phyloP scores from a whole-genome alignment of 2,888 invertebrate species.

The Amphimallon solstitiale region DNA sequence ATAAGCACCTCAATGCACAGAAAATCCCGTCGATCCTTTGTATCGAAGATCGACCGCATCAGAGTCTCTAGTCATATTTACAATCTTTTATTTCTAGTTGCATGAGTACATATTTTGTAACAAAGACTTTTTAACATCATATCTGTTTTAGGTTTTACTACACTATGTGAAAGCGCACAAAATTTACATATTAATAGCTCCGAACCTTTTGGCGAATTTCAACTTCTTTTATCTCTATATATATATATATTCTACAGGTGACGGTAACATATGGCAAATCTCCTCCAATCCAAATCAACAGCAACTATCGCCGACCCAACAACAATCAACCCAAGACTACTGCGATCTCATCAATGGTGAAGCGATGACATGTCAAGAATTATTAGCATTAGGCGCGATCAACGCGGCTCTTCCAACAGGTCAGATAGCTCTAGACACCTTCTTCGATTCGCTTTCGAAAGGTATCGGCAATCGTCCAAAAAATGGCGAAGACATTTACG shows the following conservation, averaged over 20 bases:
- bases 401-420: constrained; percentile 92
- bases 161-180: too few species aligned
- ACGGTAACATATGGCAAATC: constrained; percentile 76
- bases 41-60: too few species aligned
- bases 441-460: constrained; percentile 70
- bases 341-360: constrained; percentile 71
- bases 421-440: constrained; percentile 83
- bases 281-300: constrained; percentile 54
- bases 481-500: constrained; percentile 54
- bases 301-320: constrained; percentile 48
- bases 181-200: too few species aligned
- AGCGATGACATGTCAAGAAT: constrained; percentile 87
- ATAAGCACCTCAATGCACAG: too few species aligned
- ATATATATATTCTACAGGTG: constrained; percentile 64
- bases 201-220: too few species aligned
- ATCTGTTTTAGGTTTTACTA: too few species aligned
- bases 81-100: too few species aligned
- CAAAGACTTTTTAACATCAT: too few species aligned
- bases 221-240: too few species aligned
- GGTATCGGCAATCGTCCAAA: constrained; percentile 53
- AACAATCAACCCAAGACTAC: constrained; percentile 65
- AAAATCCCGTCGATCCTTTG: too few species aligned
- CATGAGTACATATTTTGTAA: too few species aligned
- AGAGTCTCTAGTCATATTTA: too few species aligned
- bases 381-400: constrained; percentile 91